Percentiles rank a stretch among this genome's conserved stretches.
Conservation (phyloP, 2,797 vertebrate genomes). For the Anguilla obscura region DNA sequence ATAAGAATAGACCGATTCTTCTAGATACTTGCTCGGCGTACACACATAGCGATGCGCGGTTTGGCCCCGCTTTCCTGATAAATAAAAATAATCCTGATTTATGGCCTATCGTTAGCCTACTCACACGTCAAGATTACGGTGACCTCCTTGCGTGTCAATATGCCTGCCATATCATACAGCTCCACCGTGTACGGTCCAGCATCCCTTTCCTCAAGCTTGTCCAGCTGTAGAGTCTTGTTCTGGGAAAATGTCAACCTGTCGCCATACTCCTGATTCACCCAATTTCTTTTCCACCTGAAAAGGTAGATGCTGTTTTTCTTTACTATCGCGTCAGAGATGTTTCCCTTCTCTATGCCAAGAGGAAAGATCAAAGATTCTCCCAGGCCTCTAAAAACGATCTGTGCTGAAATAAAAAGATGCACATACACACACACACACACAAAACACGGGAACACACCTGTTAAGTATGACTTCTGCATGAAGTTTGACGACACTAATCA, state of each 20-base stretch:
- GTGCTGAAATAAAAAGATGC: background rate
- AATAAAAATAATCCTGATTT: background rate
- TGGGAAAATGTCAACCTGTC: background rate
- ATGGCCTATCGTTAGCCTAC: background rate
- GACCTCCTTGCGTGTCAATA: background rate
- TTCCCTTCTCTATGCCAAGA: background rate
- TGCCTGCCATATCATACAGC: background rate
- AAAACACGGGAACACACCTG: background rate
- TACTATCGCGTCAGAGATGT: background rate
- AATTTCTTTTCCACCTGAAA: background rate
- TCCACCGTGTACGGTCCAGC: background rate
- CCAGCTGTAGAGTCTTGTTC: background rate
- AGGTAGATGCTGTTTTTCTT: background rate
- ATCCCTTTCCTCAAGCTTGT: background rate
- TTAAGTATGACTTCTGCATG: background rate
- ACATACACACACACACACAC: background rate
- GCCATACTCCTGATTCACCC: background rate
- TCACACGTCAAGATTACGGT: background rate
- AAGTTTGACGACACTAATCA: background rate
- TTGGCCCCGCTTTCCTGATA: background rate
- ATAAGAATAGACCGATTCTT: background rate
- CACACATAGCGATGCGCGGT: too few species aligned
- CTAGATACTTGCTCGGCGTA: too few species aligned
- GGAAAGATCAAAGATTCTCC: slow-evolving; percentile 5
- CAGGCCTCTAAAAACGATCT: background rate